A percentile compares a stretch with the other conserved stretches of the same genome.
Evolutionary conservation across 2,888 invertebrate species (phyloP).

Genomic region (Lypha dubia): DNA sequence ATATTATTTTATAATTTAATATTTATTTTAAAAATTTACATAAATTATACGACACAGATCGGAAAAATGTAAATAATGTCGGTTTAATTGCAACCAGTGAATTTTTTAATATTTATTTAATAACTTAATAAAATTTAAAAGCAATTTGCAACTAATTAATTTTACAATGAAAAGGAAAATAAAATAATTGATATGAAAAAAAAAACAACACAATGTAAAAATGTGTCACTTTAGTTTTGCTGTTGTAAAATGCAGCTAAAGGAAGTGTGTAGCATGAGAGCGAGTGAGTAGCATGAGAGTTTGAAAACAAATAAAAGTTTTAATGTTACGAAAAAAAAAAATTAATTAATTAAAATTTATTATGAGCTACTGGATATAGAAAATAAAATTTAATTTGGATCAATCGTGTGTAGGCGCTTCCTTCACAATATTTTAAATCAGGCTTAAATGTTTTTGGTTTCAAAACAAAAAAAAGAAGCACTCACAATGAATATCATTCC

Average conservation of each 20-base stretch:
- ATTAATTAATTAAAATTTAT: no score
- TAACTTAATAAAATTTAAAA: constrained; percentile 10
- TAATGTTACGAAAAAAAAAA: no score
- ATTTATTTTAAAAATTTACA: background rate
- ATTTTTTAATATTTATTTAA: background rate
- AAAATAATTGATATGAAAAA: background rate
- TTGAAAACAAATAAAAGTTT: no score
- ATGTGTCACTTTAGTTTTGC: background rate
- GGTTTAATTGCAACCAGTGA: background rate
- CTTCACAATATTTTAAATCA: no score
- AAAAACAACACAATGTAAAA: background rate
- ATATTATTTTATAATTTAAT: background rate
- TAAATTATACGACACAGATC: background rate
- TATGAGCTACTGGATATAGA: no score
- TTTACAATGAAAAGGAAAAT: constrained; percentile 22
- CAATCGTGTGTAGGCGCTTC: no score
- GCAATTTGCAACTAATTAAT: constrained; percentile 38
- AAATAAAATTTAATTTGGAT: no score
- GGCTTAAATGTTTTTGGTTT: no score
- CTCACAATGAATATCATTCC: no score
- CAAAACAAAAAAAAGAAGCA: no score
- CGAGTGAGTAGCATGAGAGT: background rate
- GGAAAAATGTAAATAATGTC: background rate
- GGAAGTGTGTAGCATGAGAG: no score
- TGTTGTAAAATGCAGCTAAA: background rate